Evolutionary conservation across 2,797 vertebrate species (phyloP).

Genomic region (Naso thynnoides): DNA sequence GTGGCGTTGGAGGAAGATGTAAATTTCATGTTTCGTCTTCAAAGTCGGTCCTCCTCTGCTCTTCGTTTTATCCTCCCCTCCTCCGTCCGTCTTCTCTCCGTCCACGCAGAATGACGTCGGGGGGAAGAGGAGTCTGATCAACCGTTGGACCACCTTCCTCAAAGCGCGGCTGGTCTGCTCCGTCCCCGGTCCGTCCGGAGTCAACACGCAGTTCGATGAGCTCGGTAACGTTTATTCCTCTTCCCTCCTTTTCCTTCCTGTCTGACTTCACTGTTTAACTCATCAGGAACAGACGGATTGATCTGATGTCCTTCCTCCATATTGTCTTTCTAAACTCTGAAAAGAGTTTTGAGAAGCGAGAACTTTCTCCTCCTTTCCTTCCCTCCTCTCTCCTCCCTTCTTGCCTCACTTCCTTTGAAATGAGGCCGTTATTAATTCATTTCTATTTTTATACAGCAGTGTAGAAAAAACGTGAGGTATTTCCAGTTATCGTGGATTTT

Average conservation of each 20-base stretch:
- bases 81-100: neutral
- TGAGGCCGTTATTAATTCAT: neutral
- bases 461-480: too few relatives aligned
- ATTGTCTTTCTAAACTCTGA: constrained; percentile 19
- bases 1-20: too few relatives aligned
- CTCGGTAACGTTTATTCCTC: constrained; percentile 74
- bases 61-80: too few relatives aligned
- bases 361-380: constrained; percentile 46
- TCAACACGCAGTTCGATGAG: constrained; percentile 89
- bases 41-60: neutral
- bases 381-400: constrained; percentile 18
- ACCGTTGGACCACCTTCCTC: constrained; percentile 91
- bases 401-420: neutral
- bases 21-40: neutral
- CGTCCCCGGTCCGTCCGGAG: constrained; percentile 84
- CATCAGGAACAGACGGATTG: neutral
- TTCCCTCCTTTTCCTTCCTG: constrained; percentile 24
- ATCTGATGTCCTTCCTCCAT: neutral
- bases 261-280: neutral
- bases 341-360: neutral
- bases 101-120: constrained; percentile 86
- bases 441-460: too few relatives aligned
- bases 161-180: constrained; percentile 89
- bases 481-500: too few relatives aligned
- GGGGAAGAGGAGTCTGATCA: constrained; percentile 89